Conservation (phyloP, 2,797 vertebrate genomes). For the Tokudaia tokunoshimensis region DNA sequence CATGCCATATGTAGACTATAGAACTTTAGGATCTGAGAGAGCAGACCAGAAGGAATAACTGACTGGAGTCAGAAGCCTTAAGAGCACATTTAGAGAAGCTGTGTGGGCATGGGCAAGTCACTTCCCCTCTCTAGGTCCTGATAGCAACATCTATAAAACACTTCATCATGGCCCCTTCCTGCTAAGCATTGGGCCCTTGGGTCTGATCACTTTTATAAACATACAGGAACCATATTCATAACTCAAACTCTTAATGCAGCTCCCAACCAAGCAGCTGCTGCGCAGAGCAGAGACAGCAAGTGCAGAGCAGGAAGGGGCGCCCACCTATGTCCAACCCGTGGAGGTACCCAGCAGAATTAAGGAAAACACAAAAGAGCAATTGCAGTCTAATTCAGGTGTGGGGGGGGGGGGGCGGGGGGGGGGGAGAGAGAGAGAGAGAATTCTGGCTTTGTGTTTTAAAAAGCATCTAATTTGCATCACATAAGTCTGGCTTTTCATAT, state of each 20-base stretch:
- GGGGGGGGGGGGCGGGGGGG: not conserved
- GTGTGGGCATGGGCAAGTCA: not conserved
- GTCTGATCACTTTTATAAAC: not conserved
- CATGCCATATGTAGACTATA: fast-evolving
- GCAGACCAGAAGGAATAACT: not conserved
- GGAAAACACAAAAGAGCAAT: not conserved
- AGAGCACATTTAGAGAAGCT: not conserved
- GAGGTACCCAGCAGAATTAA: not conserved
- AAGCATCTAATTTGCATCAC: constrained; percentile 6
- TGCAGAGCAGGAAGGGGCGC: not conserved
- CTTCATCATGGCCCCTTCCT: not conserved
- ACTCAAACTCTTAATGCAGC: not conserved
- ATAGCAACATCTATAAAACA: constrained; percentile 17
- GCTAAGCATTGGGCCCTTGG: not conserved
- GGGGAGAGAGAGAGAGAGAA: too few species aligned
- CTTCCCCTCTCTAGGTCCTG: constrained; percentile 10
- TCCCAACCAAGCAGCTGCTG: not conserved
- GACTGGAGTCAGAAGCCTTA: not conserved
- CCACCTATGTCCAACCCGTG: fast-evolving
- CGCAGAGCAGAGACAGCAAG: not conserved
- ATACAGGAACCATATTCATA: not conserved
- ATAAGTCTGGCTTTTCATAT: not conserved
- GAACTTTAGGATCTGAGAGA: not conserved
- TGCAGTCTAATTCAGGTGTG: not conserved
- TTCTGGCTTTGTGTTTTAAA: not conserved